Conservation (phyloP, 2,888 invertebrate genomes). For the Heteromurus nitidus region DNA sequence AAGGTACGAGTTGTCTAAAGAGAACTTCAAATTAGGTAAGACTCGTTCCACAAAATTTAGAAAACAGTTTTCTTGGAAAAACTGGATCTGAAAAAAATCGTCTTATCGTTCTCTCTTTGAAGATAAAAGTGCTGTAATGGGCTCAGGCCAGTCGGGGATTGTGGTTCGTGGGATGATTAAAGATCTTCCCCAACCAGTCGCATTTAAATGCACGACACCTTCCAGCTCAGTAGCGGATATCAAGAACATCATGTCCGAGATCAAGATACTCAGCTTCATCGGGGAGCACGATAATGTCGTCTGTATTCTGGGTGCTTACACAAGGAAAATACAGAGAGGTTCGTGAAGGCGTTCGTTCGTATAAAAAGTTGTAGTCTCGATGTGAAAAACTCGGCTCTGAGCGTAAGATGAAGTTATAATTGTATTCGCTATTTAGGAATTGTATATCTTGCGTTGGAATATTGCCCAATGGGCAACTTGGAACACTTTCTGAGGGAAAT, state of each 20-base stretch:
- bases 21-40: slow-evolving; percentile 40
- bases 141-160: slow-evolving; percentile 53
- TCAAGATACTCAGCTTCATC: slow-evolving; percentile 63
- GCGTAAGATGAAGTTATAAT: too few relatives aligned
- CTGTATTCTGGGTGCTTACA: slow-evolving; percentile 61
- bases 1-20: slow-evolving; percentile 43
- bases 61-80: neutral
- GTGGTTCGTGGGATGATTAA: slow-evolving; percentile 43
- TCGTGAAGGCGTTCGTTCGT: neutral
- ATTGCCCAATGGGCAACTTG: slow-evolving; percentile 46
- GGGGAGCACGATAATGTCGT: slow-evolving; percentile 66
- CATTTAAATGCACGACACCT: slow-evolving; percentile 53
- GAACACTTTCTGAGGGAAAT: slow-evolving; percentile 28
- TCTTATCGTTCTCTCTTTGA: neutral
- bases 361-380: neutral
- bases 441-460: slow-evolving; percentile 58
- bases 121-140: slow-evolving; percentile 46
- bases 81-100: too few relatives aligned
- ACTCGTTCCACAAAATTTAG: neutral
- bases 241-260: slow-evolving; percentile 56
- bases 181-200: neutral
- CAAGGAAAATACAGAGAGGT: slow-evolving; percentile 50
- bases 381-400: too few relatives aligned
- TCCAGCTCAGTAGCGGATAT: slow-evolving; percentile 42
- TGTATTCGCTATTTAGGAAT: slow-evolving; percentile 4